These are phyloP conservation scores for Hyles euphorbiae DNA, from an alignment of 1,140 invertebrate species.

Conservation along the genomic window DNA sequence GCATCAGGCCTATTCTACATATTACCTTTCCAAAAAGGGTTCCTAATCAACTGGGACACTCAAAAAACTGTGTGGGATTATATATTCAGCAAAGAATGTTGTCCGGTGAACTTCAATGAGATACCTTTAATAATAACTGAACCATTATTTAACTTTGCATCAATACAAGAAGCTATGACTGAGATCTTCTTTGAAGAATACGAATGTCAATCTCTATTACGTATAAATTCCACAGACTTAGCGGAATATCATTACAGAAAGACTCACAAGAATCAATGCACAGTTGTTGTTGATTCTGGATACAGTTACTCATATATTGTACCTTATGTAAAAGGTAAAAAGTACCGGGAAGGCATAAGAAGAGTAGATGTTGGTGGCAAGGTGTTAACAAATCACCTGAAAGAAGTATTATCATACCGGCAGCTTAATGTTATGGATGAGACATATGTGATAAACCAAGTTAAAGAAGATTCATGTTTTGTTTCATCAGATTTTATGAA, in stretches of 20 bases:
- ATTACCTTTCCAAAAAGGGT: constrained; percentile 96
- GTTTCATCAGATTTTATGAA: constrained; percentile 91
- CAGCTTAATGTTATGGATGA: constrained; percentile 99
- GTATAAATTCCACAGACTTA: constrained; percentile 86
- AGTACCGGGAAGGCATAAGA: constrained; percentile 84
- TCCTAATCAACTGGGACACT: constrained; percentile 96
- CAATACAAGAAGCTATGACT: constrained; percentile 93
- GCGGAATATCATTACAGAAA: constrained; percentile 80
- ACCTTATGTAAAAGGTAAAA: constrained; percentile 94
- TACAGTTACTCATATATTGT: constrained; percentile 97
- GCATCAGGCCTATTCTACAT: constrained; percentile 96
- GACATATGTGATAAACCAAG: constrained; percentile 98
- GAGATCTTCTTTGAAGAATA: constrained; percentile 99
- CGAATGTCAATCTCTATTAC: constrained; percentile 89
- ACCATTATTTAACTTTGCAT: constrained; percentile 95
- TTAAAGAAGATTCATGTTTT: constrained; percentile 98
- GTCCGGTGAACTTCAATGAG: constrained; percentile 85
- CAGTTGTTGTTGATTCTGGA: constrained; percentile 93
- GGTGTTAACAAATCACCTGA: constrained; percentile 97
- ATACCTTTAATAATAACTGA: constrained; percentile 94
- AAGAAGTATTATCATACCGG: constrained; percentile 97
- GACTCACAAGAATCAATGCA: constrained; percentile 79
- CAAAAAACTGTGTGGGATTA: constrained; percentile 98
- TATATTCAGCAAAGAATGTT: constrained; percentile 92
- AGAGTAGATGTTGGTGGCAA: constrained; percentile 98